Evolutionary conservation across 2,113 vertebrate species (phyloP).

Genomic region (Embiotoca jacksoni): DNA sequence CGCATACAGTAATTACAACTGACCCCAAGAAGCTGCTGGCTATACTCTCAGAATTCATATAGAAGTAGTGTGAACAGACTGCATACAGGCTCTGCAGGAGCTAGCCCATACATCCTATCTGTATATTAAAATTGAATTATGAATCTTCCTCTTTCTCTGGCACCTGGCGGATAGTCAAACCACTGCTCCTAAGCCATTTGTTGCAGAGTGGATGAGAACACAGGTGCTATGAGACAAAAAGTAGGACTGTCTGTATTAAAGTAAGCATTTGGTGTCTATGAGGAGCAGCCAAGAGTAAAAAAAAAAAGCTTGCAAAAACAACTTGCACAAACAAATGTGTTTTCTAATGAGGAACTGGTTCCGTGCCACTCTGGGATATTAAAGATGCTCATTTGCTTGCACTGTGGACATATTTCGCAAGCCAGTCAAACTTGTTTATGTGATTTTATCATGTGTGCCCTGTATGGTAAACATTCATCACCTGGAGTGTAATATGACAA

Average conservation of each 20-base stretch:
- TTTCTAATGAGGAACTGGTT: constrained; percentile 17
- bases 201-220: constrained; percentile 20
- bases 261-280: constrained; percentile 19
- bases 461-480: constrained; percentile 40
- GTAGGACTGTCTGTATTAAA: constrained; percentile 27
- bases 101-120: not conserved
- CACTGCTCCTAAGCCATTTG: constrained; percentile 20
- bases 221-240: constrained; percentile 14
- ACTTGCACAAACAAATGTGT: constrained; percentile 17
- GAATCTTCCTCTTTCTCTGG: constrained; percentile 4
- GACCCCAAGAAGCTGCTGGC: not conserved
- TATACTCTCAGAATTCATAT: not conserved
- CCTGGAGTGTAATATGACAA: constrained; percentile 36
- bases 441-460: constrained; percentile 13
- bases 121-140: constrained; percentile 32
- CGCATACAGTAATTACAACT: constrained; percentile 51
- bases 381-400: constrained; percentile 6
- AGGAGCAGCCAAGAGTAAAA: constrained; percentile 8
- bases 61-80: constrained; percentile 8
- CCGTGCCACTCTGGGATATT: constrained; percentile 12
- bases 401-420: constrained; percentile 30
- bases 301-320: constrained; percentile 29
- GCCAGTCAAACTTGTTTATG: constrained; percentile 34
- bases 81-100: not conserved
- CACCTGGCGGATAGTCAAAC: not conserved